phyloP scores from a whole-genome alignment of 2,888 invertebrate genomes.

The Lasioglossum vierecki region DNA sequence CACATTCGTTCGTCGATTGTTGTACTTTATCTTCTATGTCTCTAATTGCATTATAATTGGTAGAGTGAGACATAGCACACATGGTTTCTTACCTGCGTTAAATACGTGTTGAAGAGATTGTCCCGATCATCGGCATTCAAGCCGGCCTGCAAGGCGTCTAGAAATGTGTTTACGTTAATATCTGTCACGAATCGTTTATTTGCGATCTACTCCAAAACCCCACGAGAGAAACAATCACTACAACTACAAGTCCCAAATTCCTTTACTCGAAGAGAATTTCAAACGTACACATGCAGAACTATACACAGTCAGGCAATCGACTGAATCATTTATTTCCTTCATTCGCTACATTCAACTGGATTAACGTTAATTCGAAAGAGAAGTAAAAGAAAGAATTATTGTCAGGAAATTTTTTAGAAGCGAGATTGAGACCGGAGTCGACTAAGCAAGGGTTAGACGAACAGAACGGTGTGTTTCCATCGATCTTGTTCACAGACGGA shows the following conservation, averaged over 20 bases:
- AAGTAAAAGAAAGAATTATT: not conserved
- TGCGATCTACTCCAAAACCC: not conserved
- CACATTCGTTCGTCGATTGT: not conserved
- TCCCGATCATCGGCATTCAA: conserved; percentile 78
- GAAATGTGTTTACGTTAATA: conserved; percentile 30
- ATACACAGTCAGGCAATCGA: not conserved
- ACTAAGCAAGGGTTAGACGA: not conserved
- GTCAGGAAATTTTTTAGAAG: not conserved
- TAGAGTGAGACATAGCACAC: not conserved
- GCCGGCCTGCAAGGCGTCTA: conserved; percentile 39
- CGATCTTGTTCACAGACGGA: not conserved
- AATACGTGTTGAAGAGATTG: conserved; percentile 86
- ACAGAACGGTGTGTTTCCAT: not conserved
- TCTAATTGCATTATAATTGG: not conserved
- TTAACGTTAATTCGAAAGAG: not conserved
- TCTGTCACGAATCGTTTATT: not conserved
- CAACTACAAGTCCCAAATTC: not conserved
- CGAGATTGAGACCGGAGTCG: not conserved
- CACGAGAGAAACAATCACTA: not conserved
- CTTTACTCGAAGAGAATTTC: not conserved
- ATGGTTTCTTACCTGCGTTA: conserved; percentile 83
- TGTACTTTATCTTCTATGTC: no score
- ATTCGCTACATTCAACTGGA: not conserved
- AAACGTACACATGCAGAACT: not conserved
- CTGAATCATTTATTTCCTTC: not conserved